Conservation (phyloP, 2,113 vertebrate species). For the Sardina pilchardus region DNA sequence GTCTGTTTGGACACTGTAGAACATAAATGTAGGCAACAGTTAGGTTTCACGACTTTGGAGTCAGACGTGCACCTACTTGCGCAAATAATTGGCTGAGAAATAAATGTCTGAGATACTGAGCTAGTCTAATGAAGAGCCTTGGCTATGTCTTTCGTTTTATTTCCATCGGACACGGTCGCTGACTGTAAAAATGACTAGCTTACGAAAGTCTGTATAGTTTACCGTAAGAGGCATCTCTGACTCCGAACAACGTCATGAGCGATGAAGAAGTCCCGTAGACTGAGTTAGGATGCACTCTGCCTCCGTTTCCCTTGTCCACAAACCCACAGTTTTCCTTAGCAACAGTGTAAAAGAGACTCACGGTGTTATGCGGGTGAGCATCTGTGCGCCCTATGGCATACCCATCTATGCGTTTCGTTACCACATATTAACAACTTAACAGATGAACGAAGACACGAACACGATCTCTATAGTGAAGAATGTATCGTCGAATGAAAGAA, state of each 20-base stretch:
- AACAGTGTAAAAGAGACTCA: conserved; percentile 60
- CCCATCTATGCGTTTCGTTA: conserved; percentile 46
- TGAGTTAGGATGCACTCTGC: not conserved
- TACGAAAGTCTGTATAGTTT: too few species aligned
- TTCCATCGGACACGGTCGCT: not conserved
- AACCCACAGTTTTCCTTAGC: conserved; percentile 64
- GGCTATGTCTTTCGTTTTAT: not conserved
- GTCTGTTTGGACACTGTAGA: not conserved
- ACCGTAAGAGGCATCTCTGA: not conserved
- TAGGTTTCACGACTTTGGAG: not conserved
- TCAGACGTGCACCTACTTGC: not conserved
- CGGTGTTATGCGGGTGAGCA: conserved; percentile 54
- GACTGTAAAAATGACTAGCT: too few species aligned
- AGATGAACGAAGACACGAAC: not conserved
- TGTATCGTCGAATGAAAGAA: not conserved
- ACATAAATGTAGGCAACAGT: not conserved
- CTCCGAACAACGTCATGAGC: not conserved
- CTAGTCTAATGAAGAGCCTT: not conserved
- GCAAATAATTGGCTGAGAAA: not conserved
- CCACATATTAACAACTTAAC: conserved; percentile 9
- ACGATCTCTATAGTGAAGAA: not conserved
- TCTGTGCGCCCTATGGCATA: conserved; percentile 62
- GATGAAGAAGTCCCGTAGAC: not conserved
- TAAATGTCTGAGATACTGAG: not conserved
- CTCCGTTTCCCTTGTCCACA: not conserved